Percentiles rank a stretch among this genome's conserved stretches.
Conservation (phyloP, 2,113 vertebrate species). For the Paraplagusia blochii region DNA sequence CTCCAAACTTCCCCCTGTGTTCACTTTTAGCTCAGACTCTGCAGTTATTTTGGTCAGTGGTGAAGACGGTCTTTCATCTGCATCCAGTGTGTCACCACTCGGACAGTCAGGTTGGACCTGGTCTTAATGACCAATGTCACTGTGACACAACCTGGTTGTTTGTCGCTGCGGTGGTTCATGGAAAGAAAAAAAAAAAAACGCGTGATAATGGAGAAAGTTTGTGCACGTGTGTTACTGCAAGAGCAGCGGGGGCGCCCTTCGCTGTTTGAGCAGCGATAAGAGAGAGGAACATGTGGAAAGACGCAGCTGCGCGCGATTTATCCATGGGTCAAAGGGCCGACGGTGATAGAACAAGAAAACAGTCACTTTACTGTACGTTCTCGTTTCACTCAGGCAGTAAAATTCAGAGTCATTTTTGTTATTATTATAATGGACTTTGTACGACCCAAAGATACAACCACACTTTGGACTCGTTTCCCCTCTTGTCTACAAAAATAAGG, state of each 20-base stretch:
- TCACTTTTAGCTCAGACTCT: slow-evolving; percentile 14
- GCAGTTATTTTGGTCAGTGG: slow-evolving; percentile 24
- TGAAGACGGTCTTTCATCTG: background rate
- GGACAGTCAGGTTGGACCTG: no score
- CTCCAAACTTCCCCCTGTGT: slow-evolving; percentile 10
- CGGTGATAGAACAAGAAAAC: background rate
- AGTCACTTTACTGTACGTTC: background rate
- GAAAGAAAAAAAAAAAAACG: background rate
- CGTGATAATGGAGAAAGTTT: background rate
- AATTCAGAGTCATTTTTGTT: no score
- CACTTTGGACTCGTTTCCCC: no score
- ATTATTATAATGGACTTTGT: no score
- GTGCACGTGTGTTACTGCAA: slow-evolving; percentile 15
- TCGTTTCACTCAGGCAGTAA: no score
- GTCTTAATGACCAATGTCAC: slow-evolving; percentile 34
- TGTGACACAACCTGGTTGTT: slow-evolving; percentile 18
- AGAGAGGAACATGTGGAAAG: slow-evolving; percentile 36
- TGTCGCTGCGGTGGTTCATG: slow-evolving; percentile 1
- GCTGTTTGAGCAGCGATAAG: slow-evolving; percentile 54
- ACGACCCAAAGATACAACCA: no score
- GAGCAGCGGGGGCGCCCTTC: slow-evolving; percentile 13
- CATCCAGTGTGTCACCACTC: slow-evolving; percentile 18
- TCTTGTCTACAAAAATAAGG: no score
- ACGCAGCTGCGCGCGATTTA: slow-evolving; percentile 33
- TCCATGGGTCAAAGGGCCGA: slow-evolving; percentile 53